These are phyloP conservation scores for Gobio occitaniae DNA, from an alignment of 2,797 vertebrate species.

Conservation along the genomic window DNA sequence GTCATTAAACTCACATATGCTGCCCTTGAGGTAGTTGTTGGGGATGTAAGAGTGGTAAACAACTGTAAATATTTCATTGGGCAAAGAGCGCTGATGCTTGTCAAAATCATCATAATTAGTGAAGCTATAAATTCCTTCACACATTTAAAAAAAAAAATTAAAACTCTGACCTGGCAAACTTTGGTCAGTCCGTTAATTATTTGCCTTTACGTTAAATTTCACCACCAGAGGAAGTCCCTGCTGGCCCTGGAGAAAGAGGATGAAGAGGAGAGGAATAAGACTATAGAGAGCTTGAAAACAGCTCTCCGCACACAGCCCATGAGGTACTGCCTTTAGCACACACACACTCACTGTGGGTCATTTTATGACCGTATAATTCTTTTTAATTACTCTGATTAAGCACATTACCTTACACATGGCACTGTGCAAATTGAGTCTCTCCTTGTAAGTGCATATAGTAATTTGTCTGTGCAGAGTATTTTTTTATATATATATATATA, in stretches of 20 bases:
- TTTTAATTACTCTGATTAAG: neutral
- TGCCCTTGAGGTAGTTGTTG: slow-evolving; percentile 24
- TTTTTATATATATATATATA: neutral
- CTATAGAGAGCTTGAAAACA: slow-evolving; percentile 95
- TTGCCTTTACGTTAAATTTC: neutral
- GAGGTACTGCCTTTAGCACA: slow-evolving; percentile 78
- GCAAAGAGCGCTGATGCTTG: neutral
- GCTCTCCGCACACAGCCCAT: slow-evolving; percentile 97
- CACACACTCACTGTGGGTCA: slow-evolving; percentile 5
- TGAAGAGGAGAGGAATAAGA: slow-evolving; percentile 96
- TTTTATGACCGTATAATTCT: neutral
- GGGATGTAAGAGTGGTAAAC: slow-evolving; percentile 26
- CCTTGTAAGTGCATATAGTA: neutral
- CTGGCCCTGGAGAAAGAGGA: slow-evolving; percentile 95
- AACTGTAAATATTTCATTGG: slow-evolving; percentile 22
- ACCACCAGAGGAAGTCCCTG: slow-evolving; percentile 91
- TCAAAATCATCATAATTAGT: slow-evolving; percentile 8
- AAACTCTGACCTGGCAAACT: neutral
- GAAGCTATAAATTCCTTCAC: slow-evolving; percentile 40
- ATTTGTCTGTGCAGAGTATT: neutral
- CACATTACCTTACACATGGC: slow-evolving; percentile 10
- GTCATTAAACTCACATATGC: slow-evolving; percentile 32
- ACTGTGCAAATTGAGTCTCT: neutral
- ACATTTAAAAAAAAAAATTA: too few relatives aligned
- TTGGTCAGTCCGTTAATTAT: neutral